These are phyloP conservation scores for Lithodes maja DNA, from an alignment of 2,888 invertebrate species.

Conservation along the genomic window DNA sequence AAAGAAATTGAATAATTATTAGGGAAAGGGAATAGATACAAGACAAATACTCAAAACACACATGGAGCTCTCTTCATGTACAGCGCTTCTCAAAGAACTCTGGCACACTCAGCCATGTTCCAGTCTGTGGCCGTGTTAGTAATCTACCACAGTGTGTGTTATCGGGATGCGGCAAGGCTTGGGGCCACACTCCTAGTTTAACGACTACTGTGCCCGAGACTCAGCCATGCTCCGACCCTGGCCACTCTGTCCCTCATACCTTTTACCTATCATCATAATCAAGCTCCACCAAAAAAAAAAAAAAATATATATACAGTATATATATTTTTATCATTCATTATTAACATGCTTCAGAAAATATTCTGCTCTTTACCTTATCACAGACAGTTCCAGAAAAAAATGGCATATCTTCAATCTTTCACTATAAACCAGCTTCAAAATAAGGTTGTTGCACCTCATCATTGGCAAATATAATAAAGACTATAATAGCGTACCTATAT, in stretches of 20 bases:
- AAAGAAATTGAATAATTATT: not conserved
- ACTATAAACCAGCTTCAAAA: too few species aligned
- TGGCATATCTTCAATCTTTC: too few species aligned
- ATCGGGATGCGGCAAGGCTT: not conserved
- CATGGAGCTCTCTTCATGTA: not conserved
- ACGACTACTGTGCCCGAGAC: not conserved
- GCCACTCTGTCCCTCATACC: not conserved
- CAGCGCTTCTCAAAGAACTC: not conserved
- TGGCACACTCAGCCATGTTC: constrained; percentile 2
- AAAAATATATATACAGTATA: too few species aligned
- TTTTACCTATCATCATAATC: constrained; percentile 9
- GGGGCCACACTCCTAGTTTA: not conserved
- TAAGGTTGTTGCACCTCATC: too few species aligned
- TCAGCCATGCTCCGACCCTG: not conserved
- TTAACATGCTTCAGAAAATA: too few species aligned
- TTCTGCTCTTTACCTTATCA: too few species aligned
- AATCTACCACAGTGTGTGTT: not conserved
- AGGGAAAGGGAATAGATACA: not conserved
- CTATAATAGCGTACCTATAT: too few species aligned
- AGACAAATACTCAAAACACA: not conserved
- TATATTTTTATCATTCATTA: too few species aligned
- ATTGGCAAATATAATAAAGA: too few species aligned
- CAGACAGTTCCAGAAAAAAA: too few species aligned
- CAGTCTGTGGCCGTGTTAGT: not conserved
- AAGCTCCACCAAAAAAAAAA: not conserved